These are phyloP conservation scores for Drosophila parthenogenetica DNA, from an alignment of 2,888 invertebrate genomes.

Conservation along the genomic window DNA sequence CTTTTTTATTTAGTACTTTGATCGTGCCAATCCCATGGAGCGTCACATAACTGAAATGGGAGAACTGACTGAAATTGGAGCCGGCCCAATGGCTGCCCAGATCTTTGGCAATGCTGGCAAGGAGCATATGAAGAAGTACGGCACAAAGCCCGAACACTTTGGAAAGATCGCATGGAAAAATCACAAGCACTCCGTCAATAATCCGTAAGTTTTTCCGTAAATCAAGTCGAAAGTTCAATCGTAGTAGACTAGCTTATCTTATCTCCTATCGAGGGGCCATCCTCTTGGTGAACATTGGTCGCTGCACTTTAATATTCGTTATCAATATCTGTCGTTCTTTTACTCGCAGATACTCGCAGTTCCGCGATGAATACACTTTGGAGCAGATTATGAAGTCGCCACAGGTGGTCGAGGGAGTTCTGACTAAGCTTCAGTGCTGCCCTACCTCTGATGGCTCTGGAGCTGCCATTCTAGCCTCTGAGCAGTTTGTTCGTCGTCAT, in stretches of 20 bases:
- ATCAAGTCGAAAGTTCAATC: constrained; percentile 81
- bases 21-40: constrained; percentile 95
- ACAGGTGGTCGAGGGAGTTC: constrained; percentile 93
- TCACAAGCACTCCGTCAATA: constrained; percentile 98
- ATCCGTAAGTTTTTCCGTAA: constrained; percentile 91
- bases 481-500: constrained; percentile 94
- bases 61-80: constrained; percentile 92
- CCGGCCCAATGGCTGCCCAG: constrained; percentile 96
- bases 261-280: constrained; percentile 45
- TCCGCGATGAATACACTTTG: constrained; percentile 94
- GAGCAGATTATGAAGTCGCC: constrained; percentile 96
- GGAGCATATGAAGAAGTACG: constrained; percentile 94
- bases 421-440: constrained; percentile 98
- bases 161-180: constrained; percentile 99
- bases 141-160: constrained; percentile 95
- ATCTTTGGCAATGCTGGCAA: constrained; percentile 98
- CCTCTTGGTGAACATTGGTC: constrained; percentile 34
- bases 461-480: constrained; percentile 95
- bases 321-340: constrained; percentile 27
- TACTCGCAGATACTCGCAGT: constrained; percentile 92
- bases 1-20: constrained; percentile 87
- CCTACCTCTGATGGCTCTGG: constrained; percentile 99
- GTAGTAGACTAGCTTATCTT: constrained; percentile 44
- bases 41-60: constrained; percentile 94
- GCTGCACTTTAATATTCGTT: constrained; percentile 8